Evolutionary conservation across 2,888 invertebrate genomes (phyloP).

Genomic region (Athripsodes cinereus): DNA sequence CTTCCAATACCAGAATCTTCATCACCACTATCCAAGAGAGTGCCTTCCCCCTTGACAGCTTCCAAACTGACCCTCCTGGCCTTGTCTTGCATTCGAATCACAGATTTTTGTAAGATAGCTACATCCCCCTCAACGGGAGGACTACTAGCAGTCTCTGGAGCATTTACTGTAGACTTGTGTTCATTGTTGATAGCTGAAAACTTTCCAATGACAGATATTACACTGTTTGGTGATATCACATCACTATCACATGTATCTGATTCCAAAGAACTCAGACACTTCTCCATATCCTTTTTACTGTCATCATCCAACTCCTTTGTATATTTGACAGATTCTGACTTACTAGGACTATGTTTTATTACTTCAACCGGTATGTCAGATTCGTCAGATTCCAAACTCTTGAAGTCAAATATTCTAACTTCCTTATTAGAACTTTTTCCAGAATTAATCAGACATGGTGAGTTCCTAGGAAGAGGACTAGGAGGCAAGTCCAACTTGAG

Average conservation of each 20-base stretch:
- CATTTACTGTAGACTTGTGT: not conserved
- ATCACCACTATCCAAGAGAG: conserved; percentile 57
- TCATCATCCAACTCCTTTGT: conserved; percentile 7
- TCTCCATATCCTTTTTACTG: not conserved
- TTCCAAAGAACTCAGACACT: not conserved
- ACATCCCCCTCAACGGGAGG: not conserved
- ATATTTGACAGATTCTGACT: conserved; percentile 7
- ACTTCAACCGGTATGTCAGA: not conserved
- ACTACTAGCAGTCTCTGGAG: not conserved
- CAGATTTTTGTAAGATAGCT: conserved; percentile 20
- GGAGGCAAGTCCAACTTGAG: conserved; percentile 65
- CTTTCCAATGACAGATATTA: conserved; percentile 10
- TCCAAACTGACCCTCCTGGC: conserved; percentile 34
- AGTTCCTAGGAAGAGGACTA: conserved; percentile 44
- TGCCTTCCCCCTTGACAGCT: conserved; percentile 51
- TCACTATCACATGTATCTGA: not conserved
- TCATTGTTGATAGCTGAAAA: not conserved
- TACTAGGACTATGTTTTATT: not conserved
- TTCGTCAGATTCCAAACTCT: conserved; percentile 16
- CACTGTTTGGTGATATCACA: not conserved
- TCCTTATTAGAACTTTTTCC: conserved; percentile 29
- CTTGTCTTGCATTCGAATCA: conserved; percentile 33
- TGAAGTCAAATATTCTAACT: conserved; percentile 25
- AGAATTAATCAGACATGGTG: conserved; percentile 48
- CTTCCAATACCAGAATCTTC: conserved; percentile 62